phyloP scores from a whole-genome alignment of 2,888 invertebrate species.

The Pomacea canaliculata region DNA sequence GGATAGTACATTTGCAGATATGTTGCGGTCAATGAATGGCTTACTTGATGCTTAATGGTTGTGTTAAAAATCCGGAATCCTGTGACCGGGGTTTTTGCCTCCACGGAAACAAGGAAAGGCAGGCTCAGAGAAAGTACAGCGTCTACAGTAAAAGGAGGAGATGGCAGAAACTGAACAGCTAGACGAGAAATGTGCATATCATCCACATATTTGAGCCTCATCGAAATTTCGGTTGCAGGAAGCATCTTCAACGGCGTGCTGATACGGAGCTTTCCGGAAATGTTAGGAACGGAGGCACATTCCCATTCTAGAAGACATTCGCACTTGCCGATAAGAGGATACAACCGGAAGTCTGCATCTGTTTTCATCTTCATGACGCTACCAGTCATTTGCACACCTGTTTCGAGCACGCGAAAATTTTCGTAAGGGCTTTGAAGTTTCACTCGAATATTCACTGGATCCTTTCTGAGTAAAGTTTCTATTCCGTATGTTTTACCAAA shows the following conservation, averaged over 20 bases:
- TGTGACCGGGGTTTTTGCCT: slow-evolving; percentile 42
- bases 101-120: slow-evolving; percentile 29
- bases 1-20: too few species aligned
- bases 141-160: slow-evolving; percentile 26
- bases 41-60: too few species aligned
- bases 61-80: slow-evolving; percentile 32
- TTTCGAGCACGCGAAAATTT: slow-evolving; percentile 26
- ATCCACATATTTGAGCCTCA: slow-evolving; percentile 24
- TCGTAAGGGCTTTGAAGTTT: slow-evolving; percentile 32
- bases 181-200: slow-evolving; percentile 20
- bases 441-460: slow-evolving; percentile 17
- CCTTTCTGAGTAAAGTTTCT: slow-evolving; percentile 14
- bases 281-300: slow-evolving; percentile 16
- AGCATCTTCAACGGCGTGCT: slow-evolving; percentile 38
- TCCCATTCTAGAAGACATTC: slow-evolving; percentile 30
- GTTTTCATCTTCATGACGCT: slow-evolving; percentile 23
- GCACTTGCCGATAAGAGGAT: slow-evolving; percentile 33
- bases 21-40: background rate
- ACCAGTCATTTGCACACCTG: slow-evolving; percentile 20
- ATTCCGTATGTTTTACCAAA: slow-evolving; percentile 20
- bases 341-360: slow-evolving; percentile 37
- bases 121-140: slow-evolving; percentile 20
- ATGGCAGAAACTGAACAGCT: slow-evolving; percentile 28
- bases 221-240: slow-evolving; percentile 33
- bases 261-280: slow-evolving; percentile 35